Evolutionary conservation across 92 coral and sea anemone species (phyloP), one percentile per base, ranked within the genome.

Genomic region (Porites cylindrica): DNA sequence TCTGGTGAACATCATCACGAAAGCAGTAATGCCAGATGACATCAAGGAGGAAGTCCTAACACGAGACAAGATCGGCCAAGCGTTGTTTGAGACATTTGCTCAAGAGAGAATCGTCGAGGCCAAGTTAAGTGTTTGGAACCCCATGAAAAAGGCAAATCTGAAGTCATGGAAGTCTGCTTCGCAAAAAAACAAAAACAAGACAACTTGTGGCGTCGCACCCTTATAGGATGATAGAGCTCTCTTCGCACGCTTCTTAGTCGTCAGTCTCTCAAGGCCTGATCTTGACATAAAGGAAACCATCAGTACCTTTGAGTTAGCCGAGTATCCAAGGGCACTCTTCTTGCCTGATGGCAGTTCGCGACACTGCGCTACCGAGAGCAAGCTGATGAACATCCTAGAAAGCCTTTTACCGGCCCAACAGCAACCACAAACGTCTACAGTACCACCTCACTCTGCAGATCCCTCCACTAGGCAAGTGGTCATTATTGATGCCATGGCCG

Each of bases 241-340:
- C 8, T 91, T 92, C 51, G 95, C 90, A 19, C 88, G 90, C 53
- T 88, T 92, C 26, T 85, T 88, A 10, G 90, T 92, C 24, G 87
- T 88, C 14, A 88, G 72, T 82, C 87, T 78, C 61, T 89, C 91
- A 7, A 77, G 94, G 64, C 91, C 89, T 23, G 91, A 91, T 6
- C 29, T 82, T 26, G 91, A 87, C 63, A 13, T 87, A 68, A 91
- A 87, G 60, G 94, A 87, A 53, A 91, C 88, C 85, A 91, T 87
- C 7, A 82, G 91, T 64, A 20, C 54, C 17, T 85, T 71, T 32
- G 82, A 70, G 85, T 72, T 72, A 19, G 67, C 85, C 51, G 67
- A 51, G 53, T 83, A 70, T 58, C 90, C 92, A n/a, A 73, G 89
- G 84, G 94, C 90, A 14, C 82, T 88, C 51, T 80, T 68, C 47